Base-by-base conservation (phyloP, 2,797 vertebrate species). In the Eleutherodactylus coqui region DNA sequence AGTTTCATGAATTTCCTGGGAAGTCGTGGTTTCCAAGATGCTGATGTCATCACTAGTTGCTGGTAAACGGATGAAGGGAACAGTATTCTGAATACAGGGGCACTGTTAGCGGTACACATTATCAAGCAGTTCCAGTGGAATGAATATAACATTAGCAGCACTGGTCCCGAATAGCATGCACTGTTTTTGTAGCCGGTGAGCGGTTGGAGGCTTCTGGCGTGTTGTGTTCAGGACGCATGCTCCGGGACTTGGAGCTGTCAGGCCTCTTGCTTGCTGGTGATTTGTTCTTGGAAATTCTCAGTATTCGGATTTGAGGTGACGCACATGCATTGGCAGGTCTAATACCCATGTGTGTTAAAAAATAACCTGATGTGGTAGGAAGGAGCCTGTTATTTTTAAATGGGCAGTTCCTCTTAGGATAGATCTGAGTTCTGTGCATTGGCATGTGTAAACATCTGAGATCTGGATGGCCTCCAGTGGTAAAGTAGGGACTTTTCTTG, bases 231-330 rank as follows among this genome's bases (percentile, higher is more conserved):
- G 41, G 24, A 36, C 36, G n/a, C 43, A n/a, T 43, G 55, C 69
- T 80, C 21, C 41, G 82, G 82, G 86, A 87, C 72, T 84, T 75
- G 47, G n/a, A 34, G 77, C 82, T 67, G 77, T 36, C 82, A 75
- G 53, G 45, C 76, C 85, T 53, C 11, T 32, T 84, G 67, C 67
- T 75, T 75, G 75, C 47, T 58, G 69, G 53, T 55, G 75, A 75
- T 80, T 80, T 83, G 77, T 84, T 87, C 76, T 67, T 87, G 86
- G 86, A 84, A 84, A 62, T 84, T 84, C 75, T 87, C 69, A 67
- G 13, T 49, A 47, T 84, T 84, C 69, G 72, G 55, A 27, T 80
- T 73, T n/a, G 82, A 75, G 38, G 86, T 87, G 82, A 87, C 86
- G 86, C 82, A 87, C 82, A 79, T 29, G 62, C 77, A 84, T 53